A percentile compares a stretch with the other conserved stretches of the same genome.
These are phyloP conservation scores for Mamestra configurata DNA, from an alignment of 1,140 invertebrate species.

Conservation along the genomic window DNA sequence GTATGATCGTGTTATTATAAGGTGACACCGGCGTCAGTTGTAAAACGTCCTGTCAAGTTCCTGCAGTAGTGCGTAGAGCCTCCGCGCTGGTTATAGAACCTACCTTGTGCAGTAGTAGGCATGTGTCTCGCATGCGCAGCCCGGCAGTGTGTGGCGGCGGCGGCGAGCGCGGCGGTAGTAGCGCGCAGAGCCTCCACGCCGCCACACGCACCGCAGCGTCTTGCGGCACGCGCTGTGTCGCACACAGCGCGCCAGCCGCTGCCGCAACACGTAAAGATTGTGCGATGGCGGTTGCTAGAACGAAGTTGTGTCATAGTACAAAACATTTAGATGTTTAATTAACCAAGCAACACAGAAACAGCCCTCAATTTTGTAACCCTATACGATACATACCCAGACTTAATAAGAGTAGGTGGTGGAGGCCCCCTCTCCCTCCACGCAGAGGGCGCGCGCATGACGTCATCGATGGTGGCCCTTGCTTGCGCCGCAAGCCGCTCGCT, in stretches of 20 bases:
- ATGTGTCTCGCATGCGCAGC: conserved; percentile 92
- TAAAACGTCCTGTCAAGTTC: no score
- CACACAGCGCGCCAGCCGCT: conserved; percentile 59
- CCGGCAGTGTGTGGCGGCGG: conserved; percentile 87
- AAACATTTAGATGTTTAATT: no score
- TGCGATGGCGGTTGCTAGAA: conserved; percentile 56
- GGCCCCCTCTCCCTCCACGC: conserved; percentile 75
- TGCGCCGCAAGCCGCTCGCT: conserved; percentile 71
- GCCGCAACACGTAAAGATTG: conserved; percentile 66
- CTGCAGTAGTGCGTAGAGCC: no score
- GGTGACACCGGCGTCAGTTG: no score
- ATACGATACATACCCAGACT: conserved; percentile 12
- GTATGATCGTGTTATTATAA: no score
- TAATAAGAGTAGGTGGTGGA: conserved; percentile 49
- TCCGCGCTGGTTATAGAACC: no score
- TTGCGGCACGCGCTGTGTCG: conserved; percentile 55
- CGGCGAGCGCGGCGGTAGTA: conserved; percentile 29
- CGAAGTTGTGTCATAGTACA: not conserved
- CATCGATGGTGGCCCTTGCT: conserved; percentile 67
- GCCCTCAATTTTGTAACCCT: no score
- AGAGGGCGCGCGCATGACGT: conserved; percentile 65
- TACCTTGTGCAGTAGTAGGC: conserved; percentile 6
- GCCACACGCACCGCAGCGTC: conserved; percentile 67
- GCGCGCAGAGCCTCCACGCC: conserved; percentile 60
- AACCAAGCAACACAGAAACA: not conserved